Evolutionary conservation across 2,888 invertebrate species (phyloP), one percentile per base, ranked within the genome.

Genomic region (Campopleginae sp.): DNA sequence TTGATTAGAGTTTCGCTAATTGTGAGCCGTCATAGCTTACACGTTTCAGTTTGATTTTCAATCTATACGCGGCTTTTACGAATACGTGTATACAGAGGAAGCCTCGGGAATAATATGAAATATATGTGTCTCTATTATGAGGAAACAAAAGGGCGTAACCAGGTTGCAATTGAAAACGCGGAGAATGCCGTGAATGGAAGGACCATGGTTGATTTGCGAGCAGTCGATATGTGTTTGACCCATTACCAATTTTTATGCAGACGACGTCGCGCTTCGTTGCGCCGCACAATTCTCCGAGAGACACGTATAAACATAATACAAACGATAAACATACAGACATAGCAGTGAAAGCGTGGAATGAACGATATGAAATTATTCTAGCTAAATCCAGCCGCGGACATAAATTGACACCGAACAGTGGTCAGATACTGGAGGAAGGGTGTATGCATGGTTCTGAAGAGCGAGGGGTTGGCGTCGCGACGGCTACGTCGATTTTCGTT

Each of bases 341-440:
- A 72, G 54, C 48, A 33, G 48, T 46, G 63, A 68, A 80, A 85
- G 78, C 84, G 78, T 75, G 84, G 86, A 89, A 86, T 87, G 87
- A 89, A 87, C 89, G 88, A 91, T 90, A 90, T 91, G 89, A 90
- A 91, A 91, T 91, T 90, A 90, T 91, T 91, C 86, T 87, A 87
- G 89, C 89, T 84, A 88, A 88, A 88, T 88, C 88, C 88, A 87
- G 74, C 86, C 88, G 88, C 88, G 80, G 89, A 90, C 89, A 89
- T 90, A 90, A 91, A 91, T 91, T 89, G 90, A 91, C 90, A 91
- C 88, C 87, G 89, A 88, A 88, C 89, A 87, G 82, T 80, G 63
- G 48, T 31, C 68, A 84, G 84, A 38, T 27, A 78, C 44, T 71
- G 71, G 81, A 77, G 63, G 76, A 79, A 79, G 75, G 71, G 61